These are phyloP conservation scores for Eulemur albifrons DNA, from an alignment of 2,797 vertebrate genomes.

Conservation along the genomic window DNA sequence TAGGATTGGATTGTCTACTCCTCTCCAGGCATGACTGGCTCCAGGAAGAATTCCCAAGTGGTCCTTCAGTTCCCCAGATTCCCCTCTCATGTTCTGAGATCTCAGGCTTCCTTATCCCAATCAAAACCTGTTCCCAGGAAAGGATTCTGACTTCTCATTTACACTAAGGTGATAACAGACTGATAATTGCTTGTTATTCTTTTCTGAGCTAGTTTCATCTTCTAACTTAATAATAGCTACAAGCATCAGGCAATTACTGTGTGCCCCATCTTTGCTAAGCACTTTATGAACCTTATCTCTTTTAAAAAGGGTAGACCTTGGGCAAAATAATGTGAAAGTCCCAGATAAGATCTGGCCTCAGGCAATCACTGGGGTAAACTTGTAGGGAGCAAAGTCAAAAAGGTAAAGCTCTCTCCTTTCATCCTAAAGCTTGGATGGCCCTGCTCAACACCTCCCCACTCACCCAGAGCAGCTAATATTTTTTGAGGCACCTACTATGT, in stretches of 20 bases:
- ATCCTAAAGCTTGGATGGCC: not conserved
- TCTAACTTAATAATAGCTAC: slow-evolving; percentile 56
- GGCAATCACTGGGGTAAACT: not conserved
- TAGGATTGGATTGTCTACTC: not conserved
- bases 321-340: slow-evolving; percentile 46
- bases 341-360: slow-evolving; percentile 40
- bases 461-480: not conserved
- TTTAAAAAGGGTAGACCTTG: slow-evolving; percentile 34
- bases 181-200: slow-evolving; percentile 63
- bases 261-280: slow-evolving; percentile 10
- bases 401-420: not conserved
- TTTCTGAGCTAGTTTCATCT: slow-evolving; percentile 57
- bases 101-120: slow-evolving; percentile 7
- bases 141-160: slow-evolving; percentile 33
- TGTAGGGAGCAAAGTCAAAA: not conserved
- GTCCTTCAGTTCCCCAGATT: not conserved
- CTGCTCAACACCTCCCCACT: not conserved
- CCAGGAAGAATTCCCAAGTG: not conserved
- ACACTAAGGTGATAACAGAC: slow-evolving; percentile 47
- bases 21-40: not conserved
- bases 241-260: slow-evolving; percentile 33
- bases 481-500: not conserved
- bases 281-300: slow-evolving; percentile 47
- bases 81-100: not conserved
- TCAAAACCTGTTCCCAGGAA: slow-evolving; percentile 34